Evolutionary conservation across 2,113 vertebrate genomes (phyloP).

Genomic region (Talpa occidentalis): DNA sequence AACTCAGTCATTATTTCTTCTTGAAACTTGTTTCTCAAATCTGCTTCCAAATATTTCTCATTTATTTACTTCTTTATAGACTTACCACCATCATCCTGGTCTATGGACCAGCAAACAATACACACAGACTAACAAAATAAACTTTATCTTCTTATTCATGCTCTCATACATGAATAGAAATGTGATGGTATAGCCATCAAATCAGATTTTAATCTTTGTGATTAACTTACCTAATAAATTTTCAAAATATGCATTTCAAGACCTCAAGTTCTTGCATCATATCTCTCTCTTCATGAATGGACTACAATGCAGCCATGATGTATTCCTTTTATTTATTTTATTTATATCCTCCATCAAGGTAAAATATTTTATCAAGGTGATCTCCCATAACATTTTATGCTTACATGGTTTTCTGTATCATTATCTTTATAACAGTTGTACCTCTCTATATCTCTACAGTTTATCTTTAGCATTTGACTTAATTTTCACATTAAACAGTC

Average conservation of each 20-base stretch:
- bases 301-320: background rate
- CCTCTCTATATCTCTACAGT: background rate
- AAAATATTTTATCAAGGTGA: background rate
- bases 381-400: background rate
- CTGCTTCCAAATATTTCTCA: background rate
- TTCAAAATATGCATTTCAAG: background rate
- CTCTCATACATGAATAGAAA: background rate
- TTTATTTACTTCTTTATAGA: background rate
- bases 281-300: background rate
- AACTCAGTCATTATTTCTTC: background rate
- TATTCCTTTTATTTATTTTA: background rate
- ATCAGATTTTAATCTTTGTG: background rate
- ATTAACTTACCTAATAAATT: background rate
- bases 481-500: background rate
- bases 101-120: background rate
- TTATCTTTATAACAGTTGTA: background rate
- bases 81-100: background rate
- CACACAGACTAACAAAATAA: background rate
- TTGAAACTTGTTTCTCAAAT: background rate
- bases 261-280: background rate
- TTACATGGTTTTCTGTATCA: background rate
- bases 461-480: background rate
- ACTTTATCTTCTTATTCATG: background rate
- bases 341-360: background rate
- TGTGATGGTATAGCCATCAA: background rate